Conservation (phyloP, 2,113 vertebrate genomes). For the Peromyscus leucopus region DNA sequence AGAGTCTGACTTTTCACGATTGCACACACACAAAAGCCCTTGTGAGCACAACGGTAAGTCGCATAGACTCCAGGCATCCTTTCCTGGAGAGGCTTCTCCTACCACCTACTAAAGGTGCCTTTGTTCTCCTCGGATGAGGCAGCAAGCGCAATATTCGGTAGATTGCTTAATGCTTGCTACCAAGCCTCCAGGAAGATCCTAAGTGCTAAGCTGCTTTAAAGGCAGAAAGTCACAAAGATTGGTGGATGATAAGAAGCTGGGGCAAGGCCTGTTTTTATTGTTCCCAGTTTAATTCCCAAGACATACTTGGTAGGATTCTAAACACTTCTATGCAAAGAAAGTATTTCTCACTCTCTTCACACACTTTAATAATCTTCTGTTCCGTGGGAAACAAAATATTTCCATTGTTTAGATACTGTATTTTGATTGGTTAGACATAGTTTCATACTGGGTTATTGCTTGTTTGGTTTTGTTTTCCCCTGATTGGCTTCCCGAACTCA, state of each 20-base stretch:
- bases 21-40: neutral
- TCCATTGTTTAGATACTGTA: neutral
- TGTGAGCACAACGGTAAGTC: neutral
- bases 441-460: neutral
- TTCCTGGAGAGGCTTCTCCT: neutral
- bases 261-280: neutral
- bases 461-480: neutral
- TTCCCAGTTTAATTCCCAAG: neutral
- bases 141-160: neutral
- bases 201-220: constrained; percentile 50
- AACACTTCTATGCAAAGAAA: constrained; percentile 3
- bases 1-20: neutral
- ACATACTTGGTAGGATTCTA: neutral
- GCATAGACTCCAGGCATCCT: neutral
- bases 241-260: neutral
- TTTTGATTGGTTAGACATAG: neutral
- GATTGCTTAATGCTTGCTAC: neutral
- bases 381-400: constrained; percentile 16
- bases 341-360: neutral
- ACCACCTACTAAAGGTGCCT: neutral
- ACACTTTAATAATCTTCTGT: neutral
- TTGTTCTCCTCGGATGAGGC: constrained; percentile 11
- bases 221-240: neutral
- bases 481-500: constrained; percentile 19
- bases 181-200: constrained; percentile 13